phyloP scores from a whole-genome alignment of 2,888 invertebrate species.

The Agrotis clavis region DNA sequence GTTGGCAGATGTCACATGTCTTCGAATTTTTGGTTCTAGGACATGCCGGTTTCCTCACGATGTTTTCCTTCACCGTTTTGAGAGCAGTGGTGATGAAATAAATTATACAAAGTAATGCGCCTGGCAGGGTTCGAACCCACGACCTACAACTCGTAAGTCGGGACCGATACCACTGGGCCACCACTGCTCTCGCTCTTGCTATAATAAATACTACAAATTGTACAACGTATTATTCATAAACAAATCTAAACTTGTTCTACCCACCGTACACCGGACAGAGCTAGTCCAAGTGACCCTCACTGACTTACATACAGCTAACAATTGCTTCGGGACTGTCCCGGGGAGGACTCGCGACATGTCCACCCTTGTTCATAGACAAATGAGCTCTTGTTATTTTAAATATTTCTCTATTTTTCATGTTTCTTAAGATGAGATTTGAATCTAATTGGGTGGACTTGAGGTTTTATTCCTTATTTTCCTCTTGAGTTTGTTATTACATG shows the following conservation, averaged over 20 bases:
- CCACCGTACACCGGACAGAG: constrained; percentile 72
- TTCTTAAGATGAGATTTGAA: background rate
- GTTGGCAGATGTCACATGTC: no score
- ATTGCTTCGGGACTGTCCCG: constrained; percentile 65
- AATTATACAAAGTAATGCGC: no score
- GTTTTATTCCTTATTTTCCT: background rate
- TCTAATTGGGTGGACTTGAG: constrained; percentile 6
- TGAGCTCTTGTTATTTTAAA: constrained; percentile 49
- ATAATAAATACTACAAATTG: no score
- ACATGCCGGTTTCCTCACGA: no score
- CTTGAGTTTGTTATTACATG: background rate
- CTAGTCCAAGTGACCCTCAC: constrained; percentile 66
- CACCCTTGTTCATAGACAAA: constrained; percentile 54
- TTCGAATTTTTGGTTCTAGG: no score
- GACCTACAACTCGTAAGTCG: no score
- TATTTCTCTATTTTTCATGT: constrained; percentile 33
- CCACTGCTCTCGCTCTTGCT: no score
- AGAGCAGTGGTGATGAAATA: no score
- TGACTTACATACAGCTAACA: constrained; percentile 64
- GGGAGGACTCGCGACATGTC: constrained; percentile 61
- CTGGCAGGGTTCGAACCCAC: no score
- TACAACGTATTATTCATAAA: background rate
- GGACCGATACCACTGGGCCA: no score
- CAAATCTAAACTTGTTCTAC: constrained; percentile 61
- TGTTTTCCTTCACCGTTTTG: no score